These are phyloP conservation scores for Silurus aristotelis DNA, from an alignment of 2,797 vertebrate genomes.

Conservation along the genomic window DNA sequence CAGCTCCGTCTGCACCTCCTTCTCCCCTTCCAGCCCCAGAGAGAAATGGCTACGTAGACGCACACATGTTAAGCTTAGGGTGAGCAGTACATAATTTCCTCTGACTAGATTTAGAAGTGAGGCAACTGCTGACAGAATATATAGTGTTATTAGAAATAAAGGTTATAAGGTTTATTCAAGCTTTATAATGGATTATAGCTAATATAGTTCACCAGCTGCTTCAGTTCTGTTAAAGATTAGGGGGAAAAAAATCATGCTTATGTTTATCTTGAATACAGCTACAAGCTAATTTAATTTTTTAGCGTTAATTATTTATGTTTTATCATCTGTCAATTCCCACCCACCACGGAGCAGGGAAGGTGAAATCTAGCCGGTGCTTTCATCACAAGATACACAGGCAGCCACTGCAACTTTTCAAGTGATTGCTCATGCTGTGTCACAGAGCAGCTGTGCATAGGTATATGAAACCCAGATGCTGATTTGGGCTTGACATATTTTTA, in stretches of 20 bases:
- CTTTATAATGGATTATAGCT: neutral
- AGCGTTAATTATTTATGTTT: neutral
- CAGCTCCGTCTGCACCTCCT: conserved; percentile 75
- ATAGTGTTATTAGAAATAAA: neutral
- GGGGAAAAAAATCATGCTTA: neutral
- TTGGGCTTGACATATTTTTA: neutral
- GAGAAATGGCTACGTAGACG: conserved; percentile 97
- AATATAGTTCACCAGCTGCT: neutral
- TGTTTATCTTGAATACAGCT: neutral
- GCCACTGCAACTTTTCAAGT: neutral
- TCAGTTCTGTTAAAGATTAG: neutral
- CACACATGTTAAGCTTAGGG: conserved; percentile 95
- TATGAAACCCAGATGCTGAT: neutral
- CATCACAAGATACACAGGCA: neutral
- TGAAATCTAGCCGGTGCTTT: neutral
- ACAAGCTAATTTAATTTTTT: too few species aligned
- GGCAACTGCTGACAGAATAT: neutral
- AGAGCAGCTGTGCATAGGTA: neutral
- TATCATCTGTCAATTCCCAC: neutral
- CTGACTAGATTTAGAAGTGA: neutral
- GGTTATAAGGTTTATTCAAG: neutral
- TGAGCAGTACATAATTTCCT: conserved; percentile 57
- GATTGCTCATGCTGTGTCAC: neutral
- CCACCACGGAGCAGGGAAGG: neutral
- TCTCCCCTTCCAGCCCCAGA: conserved; percentile 85